A percentile compares a stretch with the other conserved stretches of the same genome.
These are phyloP conservation scores for Coremacera marginata DNA, from an alignment of 2,888 invertebrate genomes.

Conservation along the genomic window DNA sequence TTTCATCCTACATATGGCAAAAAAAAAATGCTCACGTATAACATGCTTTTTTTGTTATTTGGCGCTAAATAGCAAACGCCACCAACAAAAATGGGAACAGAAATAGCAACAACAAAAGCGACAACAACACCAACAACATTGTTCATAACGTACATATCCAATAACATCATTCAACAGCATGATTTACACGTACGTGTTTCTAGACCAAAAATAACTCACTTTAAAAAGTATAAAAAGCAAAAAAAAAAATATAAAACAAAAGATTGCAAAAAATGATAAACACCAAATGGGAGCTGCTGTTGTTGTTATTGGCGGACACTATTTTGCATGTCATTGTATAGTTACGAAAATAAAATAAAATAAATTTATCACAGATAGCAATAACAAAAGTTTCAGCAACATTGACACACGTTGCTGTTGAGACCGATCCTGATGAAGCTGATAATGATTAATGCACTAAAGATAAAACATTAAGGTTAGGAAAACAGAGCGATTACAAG, in stretches of 20 bases:
- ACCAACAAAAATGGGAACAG: neutral
- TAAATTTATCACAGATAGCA: neutral
- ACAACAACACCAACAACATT: neutral
- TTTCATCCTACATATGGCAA: too few species aligned
- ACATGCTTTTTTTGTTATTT: neutral
- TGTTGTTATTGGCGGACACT: neutral
- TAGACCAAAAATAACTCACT: neutral
- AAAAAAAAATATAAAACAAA: neutral
- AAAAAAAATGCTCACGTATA: neutral
- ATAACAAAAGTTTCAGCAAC: neutral
- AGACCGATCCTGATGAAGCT: neutral
- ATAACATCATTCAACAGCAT: neutral
- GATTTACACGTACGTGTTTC: slow-evolving; percentile 4
- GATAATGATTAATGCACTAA: neutral
- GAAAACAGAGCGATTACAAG: too few species aligned
- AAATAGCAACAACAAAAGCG: neutral
- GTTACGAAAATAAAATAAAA: neutral
- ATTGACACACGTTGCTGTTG: neutral
- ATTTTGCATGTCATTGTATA: neutral
- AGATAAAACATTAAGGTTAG: too few species aligned
- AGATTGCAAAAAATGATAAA: neutral
- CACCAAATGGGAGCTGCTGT: neutral
- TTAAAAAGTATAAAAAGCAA: neutral
- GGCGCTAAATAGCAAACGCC: neutral
- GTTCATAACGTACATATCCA: neutral